phyloP scores from a whole-genome alignment of 1,140 invertebrate genomes.

The Reticulitermes speratus region DNA sequence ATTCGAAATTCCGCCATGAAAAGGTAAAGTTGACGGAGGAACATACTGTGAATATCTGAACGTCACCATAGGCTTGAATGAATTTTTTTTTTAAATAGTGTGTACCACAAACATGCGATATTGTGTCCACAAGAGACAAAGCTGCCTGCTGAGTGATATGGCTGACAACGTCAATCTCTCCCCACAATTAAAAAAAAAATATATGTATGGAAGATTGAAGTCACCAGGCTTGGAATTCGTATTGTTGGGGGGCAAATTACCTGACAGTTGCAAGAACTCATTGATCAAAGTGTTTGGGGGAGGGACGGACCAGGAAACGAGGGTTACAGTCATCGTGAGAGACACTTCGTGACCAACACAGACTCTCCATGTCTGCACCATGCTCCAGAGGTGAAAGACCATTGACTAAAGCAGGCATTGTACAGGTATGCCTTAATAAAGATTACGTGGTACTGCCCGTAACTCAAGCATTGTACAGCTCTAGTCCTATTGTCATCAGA shows the following conservation, averaged over 20 bases:
- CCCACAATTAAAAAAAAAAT: background rate
- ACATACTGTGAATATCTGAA: no score
- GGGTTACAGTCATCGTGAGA: background rate
- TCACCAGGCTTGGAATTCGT: background rate
- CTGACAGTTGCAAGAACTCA: slow-evolving; percentile 15
- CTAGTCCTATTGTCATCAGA: background rate
- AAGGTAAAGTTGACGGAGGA: no score
- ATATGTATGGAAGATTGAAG: background rate
- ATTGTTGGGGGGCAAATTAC: background rate
- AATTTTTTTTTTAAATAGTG: no score
- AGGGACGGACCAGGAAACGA: background rate
- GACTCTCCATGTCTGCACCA: background rate
- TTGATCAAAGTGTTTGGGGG: background rate
- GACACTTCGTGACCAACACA: background rate
- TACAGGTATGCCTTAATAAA: no score
- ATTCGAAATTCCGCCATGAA: no score
- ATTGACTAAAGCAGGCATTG: background rate
- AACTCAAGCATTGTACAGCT: background rate
- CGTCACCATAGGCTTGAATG: no score
- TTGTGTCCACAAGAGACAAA: no score
- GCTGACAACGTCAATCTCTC: background rate
- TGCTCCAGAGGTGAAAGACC: background rate
- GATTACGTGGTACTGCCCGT: background rate
- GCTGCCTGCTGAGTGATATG: no score
- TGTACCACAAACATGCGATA: no score